Conservation (phyloP, 1,140 invertebrate species). For the Zeugodacus cucurbitae region DNA sequence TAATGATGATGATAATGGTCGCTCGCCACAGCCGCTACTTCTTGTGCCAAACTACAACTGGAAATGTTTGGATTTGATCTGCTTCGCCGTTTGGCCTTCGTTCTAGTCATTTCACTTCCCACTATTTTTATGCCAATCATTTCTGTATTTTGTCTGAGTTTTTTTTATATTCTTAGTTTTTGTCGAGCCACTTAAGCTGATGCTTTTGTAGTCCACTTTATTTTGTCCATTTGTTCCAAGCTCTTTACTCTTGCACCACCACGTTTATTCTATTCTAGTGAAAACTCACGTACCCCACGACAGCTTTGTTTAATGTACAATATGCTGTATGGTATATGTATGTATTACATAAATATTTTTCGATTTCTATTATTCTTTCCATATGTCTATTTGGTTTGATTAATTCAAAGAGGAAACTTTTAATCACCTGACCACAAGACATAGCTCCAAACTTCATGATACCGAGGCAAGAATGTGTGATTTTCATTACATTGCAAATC, state of each 20-base stretch:
- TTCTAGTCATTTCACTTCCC: neutral
- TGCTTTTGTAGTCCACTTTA: slow-evolving; percentile 8
- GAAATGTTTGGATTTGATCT: neutral
- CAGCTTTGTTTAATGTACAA: no score
- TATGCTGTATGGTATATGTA: no score
- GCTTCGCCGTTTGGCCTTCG: neutral
- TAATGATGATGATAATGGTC: slow-evolving; percentile 22
- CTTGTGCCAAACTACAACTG: neutral
- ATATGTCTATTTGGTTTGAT: neutral
- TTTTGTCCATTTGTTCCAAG: no score
- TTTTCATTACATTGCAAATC: no score
- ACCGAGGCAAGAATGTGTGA: no score
- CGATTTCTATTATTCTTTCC: neutral
- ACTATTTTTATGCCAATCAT: neutral
- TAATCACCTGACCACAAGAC: no score
- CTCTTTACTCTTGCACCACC: no score
- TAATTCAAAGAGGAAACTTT: no score
- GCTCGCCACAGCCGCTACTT: neutral
- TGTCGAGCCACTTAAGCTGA: neutral
- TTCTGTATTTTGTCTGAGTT: neutral
- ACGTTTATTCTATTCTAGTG: no score
- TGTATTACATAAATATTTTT: neutral
- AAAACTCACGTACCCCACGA: no score
- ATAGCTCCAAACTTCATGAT: no score
- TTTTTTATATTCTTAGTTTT: neutral